These are phyloP conservation scores for Drosophila limbata DNA, from an alignment of 2,888 invertebrate species.

Conservation along the genomic window DNA sequence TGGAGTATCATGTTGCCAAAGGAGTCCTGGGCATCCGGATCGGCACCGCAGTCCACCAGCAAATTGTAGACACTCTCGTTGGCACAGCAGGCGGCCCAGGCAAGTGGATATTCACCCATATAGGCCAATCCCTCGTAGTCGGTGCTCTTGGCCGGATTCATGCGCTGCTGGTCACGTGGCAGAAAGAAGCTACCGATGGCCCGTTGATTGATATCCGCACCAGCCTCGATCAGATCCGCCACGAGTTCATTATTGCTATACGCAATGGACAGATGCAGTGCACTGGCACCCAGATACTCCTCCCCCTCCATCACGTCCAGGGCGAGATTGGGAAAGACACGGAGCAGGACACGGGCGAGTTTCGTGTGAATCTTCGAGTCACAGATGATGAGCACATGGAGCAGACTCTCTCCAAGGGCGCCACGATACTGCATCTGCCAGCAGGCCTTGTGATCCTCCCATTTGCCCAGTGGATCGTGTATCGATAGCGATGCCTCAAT, in stretches of 20 bases:
- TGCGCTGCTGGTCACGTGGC: constrained; percentile 96
- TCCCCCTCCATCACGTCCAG: constrained; percentile 98
- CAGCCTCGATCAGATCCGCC: constrained; percentile 95
- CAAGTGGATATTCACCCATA: constrained; percentile 97
- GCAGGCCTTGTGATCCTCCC: constrained; percentile 96
- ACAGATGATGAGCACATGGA: constrained; percentile 97
- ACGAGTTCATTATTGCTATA: constrained; percentile 98
- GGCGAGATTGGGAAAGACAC: constrained; percentile 95
- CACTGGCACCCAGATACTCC: constrained; percentile 97
- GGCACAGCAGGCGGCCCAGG: constrained; percentile 99
- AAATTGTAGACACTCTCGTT: constrained; percentile 99
- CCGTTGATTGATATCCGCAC: constrained; percentile 95
- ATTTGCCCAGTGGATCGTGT: constrained; percentile 94
- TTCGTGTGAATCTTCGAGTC: constrained; percentile 91
- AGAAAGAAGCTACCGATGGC: constrained; percentile 98
- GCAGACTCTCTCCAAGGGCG: constrained; percentile 96
- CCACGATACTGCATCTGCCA: constrained; percentile 99
- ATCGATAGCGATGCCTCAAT: constrained; percentile 94
- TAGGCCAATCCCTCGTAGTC: constrained; percentile 99
- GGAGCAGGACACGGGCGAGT: constrained; percentile 94
- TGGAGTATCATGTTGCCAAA: constrained; percentile 99
- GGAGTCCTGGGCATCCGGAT: constrained; percentile 97
- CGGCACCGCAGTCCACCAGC: constrained; percentile 95
- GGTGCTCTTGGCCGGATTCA: constrained; percentile 91
- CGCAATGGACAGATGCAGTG: constrained; percentile 97